Percentiles rank a stretch among this genome's conserved stretches.
Conservation (phyloP, 2,113 vertebrate species). For the Embiotoca jacksoni region DNA sequence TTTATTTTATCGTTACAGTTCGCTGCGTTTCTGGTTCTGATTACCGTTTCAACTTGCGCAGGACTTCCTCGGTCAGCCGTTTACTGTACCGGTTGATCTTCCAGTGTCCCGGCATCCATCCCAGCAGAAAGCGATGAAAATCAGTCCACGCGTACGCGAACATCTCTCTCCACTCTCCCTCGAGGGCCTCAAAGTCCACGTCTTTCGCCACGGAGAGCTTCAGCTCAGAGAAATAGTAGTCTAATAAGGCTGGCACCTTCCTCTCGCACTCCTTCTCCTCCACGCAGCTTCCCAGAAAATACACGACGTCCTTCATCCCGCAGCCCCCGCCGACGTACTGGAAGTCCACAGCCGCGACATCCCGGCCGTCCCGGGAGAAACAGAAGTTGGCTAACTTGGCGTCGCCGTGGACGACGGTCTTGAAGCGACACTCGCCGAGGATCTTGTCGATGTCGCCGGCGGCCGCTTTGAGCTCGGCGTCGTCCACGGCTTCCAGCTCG, state of each 20-base stretch:
- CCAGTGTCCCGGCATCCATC: constrained; percentile 85
- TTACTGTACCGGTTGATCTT: constrained; percentile 83
- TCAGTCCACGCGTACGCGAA: constrained; percentile 85
- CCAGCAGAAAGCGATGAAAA: constrained; percentile 83
- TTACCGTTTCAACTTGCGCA: constrained; percentile 68
- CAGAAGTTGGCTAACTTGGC: constrained; percentile 87
- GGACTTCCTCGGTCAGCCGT: constrained; percentile 77
- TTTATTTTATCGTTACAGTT: not conserved
- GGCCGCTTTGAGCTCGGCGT: constrained; percentile 76
- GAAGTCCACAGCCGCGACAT: constrained; percentile 84
- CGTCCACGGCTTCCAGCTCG: constrained; percentile 81
- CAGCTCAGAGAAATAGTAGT: constrained; percentile 81
- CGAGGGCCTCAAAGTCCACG: constrained; percentile 69
- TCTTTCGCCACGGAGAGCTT: constrained; percentile 52
- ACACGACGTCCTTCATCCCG: constrained; percentile 85
- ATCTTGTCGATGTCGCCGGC: constrained; percentile 75
- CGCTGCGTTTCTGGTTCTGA: not conserved
- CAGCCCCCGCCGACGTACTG: constrained; percentile 86
- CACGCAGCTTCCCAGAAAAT: constrained; percentile 83
- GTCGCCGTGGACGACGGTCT: constrained; percentile 84
- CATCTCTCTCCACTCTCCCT: constrained; percentile 83
- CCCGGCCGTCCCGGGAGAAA: constrained; percentile 69
- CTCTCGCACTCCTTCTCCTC: constrained; percentile 81
- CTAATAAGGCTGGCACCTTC: constrained; percentile 70
- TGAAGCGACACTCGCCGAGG: constrained; percentile 79